These are phyloP conservation scores for Abrostola tripartita DNA, from an alignment of 2,888 invertebrate species.

Conservation along the genomic window DNA sequence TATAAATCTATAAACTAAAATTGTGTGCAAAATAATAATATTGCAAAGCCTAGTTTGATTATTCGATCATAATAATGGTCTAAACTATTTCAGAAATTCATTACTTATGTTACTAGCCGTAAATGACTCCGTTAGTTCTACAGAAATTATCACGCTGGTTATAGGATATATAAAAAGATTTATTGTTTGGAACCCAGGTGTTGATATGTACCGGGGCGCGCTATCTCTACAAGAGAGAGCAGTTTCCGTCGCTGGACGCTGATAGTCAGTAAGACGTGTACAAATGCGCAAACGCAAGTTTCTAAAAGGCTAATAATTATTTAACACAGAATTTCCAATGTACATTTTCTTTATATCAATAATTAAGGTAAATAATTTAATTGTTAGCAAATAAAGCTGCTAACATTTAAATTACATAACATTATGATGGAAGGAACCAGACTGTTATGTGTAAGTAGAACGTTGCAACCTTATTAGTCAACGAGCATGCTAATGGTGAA, in stretches of 20 bases:
- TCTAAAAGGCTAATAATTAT: conserved; percentile 6
- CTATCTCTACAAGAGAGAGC: neutral
- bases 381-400: conserved; percentile 5
- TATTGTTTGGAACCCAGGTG: no score
- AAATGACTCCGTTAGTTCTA: no score
- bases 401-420: conserved; percentile 21
- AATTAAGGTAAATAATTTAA: conserved; percentile 1
- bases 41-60: no score
- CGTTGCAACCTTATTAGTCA: conserved; percentile 59
- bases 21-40: no score
- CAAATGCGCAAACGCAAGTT: conserved; percentile 2
- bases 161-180: no score
- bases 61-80: no score
- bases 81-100: no score
- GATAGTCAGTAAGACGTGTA: conserved; percentile 2
- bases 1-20: no score
- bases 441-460: conserved; percentile 34
- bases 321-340: conserved; percentile 9
- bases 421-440: conserved; percentile 27
- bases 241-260: neutral
- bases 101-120: no score
- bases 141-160: no score
- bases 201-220: no score
- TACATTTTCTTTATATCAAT: conserved; percentile 4
- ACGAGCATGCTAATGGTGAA: conserved; percentile 58